Evolutionary conservation across 92 coral and sea anemone species (phyloP), one percentile per base, ranked within the genome.

Genomic region (Pocillopora meandrina): DNA sequence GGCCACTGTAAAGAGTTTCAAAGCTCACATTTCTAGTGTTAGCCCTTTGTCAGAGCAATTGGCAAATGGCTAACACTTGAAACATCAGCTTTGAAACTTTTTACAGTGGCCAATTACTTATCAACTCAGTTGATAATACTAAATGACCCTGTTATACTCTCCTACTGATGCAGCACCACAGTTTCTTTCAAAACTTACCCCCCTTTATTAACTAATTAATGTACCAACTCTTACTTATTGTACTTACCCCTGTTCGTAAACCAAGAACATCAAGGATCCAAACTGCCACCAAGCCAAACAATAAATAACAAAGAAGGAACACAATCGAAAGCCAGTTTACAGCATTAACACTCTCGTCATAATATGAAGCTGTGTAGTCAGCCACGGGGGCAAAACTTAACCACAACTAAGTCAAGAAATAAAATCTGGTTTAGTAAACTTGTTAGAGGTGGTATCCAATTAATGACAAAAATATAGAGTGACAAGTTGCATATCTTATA

Each of bases 191-290:
- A 57, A 57, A 57, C 14, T 9, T 57, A 9, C 61, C 14, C 61
- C 61, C 10, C 0, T 59, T 12, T 16, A 59, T 16, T 59, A 3
- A 59, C 18, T 12, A 12, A 59, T 59, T 12, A 5, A 59, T 2
- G 14, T 12, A 12, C 3, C 18, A 12, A 5, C 10, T 59, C 23
- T 62, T 77, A 71, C 33, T 1, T 4, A 55, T 19, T 8, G 17
- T 67, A 56, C 98, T 73, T 85, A 96, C 98, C 89, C 98, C 98
- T 33, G 90, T 74, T 72, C 98, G 75, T 55, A 96, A 87, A n/a
- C 98, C 98, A 79, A 77, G 79, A 5, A 95, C 88, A 78, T 96
- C 98, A 35, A 96, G 92, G 13, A 96, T 88, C 98, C 96, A 96
- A 16, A 95, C 92, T 18, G 98, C 93, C 63, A 91, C 80, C 83